These are phyloP conservation scores for Ctenomys sociabilis DNA, from an alignment of 2,113 vertebrate genomes.

Conservation along the genomic window DNA sequence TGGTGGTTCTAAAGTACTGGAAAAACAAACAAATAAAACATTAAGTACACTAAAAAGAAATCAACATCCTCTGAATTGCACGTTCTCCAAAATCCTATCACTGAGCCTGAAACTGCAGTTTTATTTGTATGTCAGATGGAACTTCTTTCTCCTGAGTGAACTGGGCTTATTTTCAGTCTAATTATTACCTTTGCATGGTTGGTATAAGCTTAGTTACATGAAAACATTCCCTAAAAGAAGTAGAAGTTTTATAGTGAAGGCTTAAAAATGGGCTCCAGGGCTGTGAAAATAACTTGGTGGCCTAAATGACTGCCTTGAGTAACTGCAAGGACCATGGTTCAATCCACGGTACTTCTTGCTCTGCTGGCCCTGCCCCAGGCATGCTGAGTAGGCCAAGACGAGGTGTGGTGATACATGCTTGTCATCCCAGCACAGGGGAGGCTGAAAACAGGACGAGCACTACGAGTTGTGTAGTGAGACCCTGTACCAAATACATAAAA, in stretches of 20 bases:
- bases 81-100: slow-evolving; percentile 84
- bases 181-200: slow-evolving; percentile 79
- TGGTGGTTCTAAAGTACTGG: slow-evolving; percentile 82
- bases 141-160: slow-evolving; percentile 78
- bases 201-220: slow-evolving; percentile 73
- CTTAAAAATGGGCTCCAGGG: slow-evolving; percentile 37
- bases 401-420: no score
- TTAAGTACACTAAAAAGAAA: slow-evolving; percentile 83
- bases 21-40: slow-evolving; percentile 73
- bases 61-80: slow-evolving; percentile 83
- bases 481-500: no score
- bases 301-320: no score
- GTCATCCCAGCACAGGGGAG: no score
- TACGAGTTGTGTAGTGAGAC: no score
- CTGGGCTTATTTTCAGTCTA: slow-evolving; percentile 82
- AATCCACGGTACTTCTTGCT: no score
- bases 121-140: slow-evolving; percentile 84
- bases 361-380: no score
- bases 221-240: slow-evolving; percentile 70
- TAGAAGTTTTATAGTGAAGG: slow-evolving; percentile 74
- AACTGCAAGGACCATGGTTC: no score
- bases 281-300: no score
- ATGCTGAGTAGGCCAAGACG: no score
- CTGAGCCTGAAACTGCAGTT: slow-evolving; percentile 83
- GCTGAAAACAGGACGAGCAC: no score